A percentile compares a stretch with the other conserved stretches of the same genome.
Conservation (phyloP, 2,797 vertebrate genomes). For the Chelidonichthys spinosus region DNA sequence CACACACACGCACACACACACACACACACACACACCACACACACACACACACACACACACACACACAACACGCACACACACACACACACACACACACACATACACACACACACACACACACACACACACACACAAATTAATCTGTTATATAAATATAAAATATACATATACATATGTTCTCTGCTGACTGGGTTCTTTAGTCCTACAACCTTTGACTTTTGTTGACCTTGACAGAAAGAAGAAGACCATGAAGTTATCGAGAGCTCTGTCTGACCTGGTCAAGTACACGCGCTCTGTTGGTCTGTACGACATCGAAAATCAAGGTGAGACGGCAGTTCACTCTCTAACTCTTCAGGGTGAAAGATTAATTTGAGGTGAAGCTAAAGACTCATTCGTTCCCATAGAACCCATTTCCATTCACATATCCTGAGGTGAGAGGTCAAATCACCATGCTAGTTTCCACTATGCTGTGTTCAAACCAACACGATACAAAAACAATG, state of each 20-base stretch:
- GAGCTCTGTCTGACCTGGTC: slow-evolving; percentile 97
- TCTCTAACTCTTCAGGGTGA: too few relatives aligned
- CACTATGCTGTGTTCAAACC: too few relatives aligned
- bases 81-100: neutral
- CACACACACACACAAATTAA: too few relatives aligned
- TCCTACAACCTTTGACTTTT: slow-evolving; percentile 18
- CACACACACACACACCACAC: too few relatives aligned
- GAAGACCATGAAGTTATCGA: slow-evolving; percentile 97
- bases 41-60: slow-evolving; percentile 10
- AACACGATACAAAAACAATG: too few relatives aligned
- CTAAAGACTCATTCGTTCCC: too few relatives aligned
- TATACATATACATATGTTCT: neutral
- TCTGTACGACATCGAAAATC: slow-evolving; percentile 90
- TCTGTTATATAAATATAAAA: neutral
- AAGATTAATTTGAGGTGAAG: too few relatives aligned
- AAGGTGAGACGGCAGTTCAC: slow-evolving; percentile 79
- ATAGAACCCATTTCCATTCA: too few relatives aligned
- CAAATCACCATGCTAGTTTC: too few relatives aligned
- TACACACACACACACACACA: neutral
- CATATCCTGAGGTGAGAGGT: too few relatives aligned
- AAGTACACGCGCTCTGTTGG: slow-evolving; percentile 97
- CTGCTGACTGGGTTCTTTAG: too few relatives aligned
- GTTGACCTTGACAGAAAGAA: slow-evolving; percentile 85
- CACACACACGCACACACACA: neutral
- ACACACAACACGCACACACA: neutral